phyloP scores from a whole-genome alignment of 2,888 invertebrate species.

The Lepidonotus clava region DNA sequence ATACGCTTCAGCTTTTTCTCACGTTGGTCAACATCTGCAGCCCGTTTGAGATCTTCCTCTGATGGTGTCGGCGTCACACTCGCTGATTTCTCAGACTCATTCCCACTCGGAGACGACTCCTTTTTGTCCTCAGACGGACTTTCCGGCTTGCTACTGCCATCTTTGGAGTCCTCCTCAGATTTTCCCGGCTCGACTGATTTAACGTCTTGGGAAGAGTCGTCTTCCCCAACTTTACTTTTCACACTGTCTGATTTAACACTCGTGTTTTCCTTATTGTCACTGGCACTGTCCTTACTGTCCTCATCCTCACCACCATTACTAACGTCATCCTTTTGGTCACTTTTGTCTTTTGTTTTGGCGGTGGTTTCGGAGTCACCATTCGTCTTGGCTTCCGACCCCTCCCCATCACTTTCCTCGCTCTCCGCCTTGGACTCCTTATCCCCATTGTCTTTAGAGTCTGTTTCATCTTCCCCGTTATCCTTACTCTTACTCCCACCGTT shows the following conservation, averaged over 20 bases:
- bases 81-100: not conserved
- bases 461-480: not conserved
- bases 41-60: slow-evolving; percentile 20
- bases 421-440: not conserved
- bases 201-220: slow-evolving; percentile 12
- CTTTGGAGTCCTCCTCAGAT: not conserved
- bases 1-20: slow-evolving; percentile 41
- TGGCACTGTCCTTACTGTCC: slow-evolving; percentile 1
- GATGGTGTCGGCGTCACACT: not conserved
- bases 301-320: not conserved
- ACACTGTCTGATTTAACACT: slow-evolving; percentile 11
- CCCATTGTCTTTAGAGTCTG: not conserved
- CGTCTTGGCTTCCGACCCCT: not conserved
- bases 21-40: not conserved
- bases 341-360: not conserved
- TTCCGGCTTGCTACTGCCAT: not conserved
- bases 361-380: not conserved
- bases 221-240: not conserved
- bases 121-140: slow-evolving; percentile 8
- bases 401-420: not conserved
- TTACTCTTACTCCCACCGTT: not conserved
- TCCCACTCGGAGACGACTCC: not conserved
- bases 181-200: not conserved
- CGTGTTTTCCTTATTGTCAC: slow-evolving; percentile 22
- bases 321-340: not conserved